phyloP scores from a whole-genome alignment of 2,797 vertebrate genomes.

The Astyanax mexicanus region DNA sequence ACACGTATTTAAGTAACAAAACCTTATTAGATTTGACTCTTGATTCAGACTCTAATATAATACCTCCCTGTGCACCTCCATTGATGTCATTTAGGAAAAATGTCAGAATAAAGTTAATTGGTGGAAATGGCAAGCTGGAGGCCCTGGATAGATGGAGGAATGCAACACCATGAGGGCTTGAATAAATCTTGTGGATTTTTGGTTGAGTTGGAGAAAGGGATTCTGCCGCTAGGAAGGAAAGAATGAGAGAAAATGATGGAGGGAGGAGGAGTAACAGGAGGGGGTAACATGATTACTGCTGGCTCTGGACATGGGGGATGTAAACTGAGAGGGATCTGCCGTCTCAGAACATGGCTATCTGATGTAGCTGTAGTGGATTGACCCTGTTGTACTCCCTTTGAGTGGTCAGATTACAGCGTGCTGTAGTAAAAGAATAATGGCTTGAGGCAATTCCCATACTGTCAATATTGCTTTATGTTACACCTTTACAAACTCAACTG shows the following conservation, averaged over 20 bases:
- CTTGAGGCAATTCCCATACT: slow-evolving; percentile 8
- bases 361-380: slow-evolving; percentile 18
- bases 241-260: slow-evolving; percentile 8
- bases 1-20: slow-evolving; percentile 45
- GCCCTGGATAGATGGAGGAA: slow-evolving; percentile 36
- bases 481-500: too few relatives aligned
- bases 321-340: slow-evolving; percentile 20
- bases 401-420: slow-evolving; percentile 36
- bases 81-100: slow-evolving; percentile 47
- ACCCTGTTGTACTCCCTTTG: slow-evolving; percentile 42
- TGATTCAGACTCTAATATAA: slow-evolving; percentile 45
- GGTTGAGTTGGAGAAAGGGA: slow-evolving; percentile 29
- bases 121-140: slow-evolving; percentile 42
- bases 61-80: slow-evolving; percentile 24
- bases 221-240: not conserved
- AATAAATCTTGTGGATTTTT: slow-evolving; percentile 33
- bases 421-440: slow-evolving; percentile 17
- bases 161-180: slow-evolving; percentile 12
- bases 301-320: slow-evolving; percentile 20
- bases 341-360: slow-evolving; percentile 14
- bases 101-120: slow-evolving; percentile 50
- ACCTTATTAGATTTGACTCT: slow-evolving; percentile 55
- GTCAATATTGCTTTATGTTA: not conserved
- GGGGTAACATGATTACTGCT: slow-evolving; percentile 30
- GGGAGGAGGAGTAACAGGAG: not conserved